Conservation (phyloP, 2,888 invertebrate species). For the Coleophora deauratella region DNA sequence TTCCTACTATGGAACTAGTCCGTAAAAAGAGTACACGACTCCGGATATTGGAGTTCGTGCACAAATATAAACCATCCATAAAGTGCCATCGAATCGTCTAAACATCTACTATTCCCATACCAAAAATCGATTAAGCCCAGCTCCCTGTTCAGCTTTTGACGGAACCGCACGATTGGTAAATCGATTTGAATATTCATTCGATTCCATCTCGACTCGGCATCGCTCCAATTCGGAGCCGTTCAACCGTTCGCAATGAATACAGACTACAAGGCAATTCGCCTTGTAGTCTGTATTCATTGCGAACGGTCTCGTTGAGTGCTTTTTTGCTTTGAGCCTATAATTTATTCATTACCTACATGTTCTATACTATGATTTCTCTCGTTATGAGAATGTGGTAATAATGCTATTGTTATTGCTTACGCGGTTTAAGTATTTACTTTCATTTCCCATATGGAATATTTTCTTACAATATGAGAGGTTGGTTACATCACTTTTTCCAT, state of each 20-base stretch:
- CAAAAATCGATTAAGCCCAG: neutral
- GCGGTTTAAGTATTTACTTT: neutral
- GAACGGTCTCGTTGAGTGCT: constrained; percentile 4
- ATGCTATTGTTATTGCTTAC: neutral
- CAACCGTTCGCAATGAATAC: constrained; percentile 5
- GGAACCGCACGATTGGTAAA: constrained; percentile 19
- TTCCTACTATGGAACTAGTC: no score
- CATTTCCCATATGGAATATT: no score
- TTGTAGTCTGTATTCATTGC: constrained; percentile 5
- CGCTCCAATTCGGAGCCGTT: no score
- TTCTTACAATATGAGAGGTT: no score
- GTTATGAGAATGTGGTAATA: neutral
- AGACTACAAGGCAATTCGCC: no score
- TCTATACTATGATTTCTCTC: neutral
- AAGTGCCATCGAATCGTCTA: neutral
- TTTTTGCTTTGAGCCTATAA: constrained; percentile 1
- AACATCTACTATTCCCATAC: neutral
- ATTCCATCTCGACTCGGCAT: no score
- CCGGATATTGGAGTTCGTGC: no score
- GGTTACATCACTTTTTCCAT: no score
- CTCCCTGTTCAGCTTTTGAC: neutral
- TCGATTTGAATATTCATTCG: constrained; percentile 32
- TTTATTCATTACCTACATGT: constrained; percentile 7
- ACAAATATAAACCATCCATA: no score
- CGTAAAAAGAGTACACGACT: no score